Percentiles rank a stretch among this genome's conserved stretches.
Evolutionary conservation across 2,888 invertebrate species (phyloP).

Genomic region (Cantharis lateralis): DNA sequence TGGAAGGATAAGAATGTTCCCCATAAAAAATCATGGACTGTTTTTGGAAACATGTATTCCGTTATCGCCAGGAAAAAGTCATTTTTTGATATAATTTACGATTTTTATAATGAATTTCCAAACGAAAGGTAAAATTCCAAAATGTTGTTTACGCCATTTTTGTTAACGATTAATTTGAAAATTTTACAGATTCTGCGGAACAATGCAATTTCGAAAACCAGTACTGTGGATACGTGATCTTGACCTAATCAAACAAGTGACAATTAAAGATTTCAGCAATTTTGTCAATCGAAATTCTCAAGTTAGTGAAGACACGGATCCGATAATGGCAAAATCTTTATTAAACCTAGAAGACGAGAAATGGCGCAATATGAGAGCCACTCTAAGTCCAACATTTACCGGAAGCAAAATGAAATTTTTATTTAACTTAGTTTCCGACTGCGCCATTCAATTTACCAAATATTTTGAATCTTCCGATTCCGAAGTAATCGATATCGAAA

Average conservation of each 20-base stretch:
- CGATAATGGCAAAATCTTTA: background rate
- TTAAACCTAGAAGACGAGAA: background rate
- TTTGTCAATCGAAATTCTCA: background rate
- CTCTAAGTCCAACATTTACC: background rate
- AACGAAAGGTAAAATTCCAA: too few species aligned
- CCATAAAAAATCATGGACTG: constrained; percentile 25
- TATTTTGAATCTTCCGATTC: background rate
- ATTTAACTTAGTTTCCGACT: background rate
- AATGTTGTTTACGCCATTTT: too few species aligned
- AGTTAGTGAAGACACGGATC: background rate
- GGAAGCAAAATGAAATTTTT: background rate
- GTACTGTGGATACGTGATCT: background rate
- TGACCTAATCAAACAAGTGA: constrained; percentile 7
- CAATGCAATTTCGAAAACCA: background rate
- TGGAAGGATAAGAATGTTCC: constrained; percentile 10
- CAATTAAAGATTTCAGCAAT: constrained; percentile 5
- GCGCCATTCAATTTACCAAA: background rate
- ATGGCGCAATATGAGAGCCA: background rate
- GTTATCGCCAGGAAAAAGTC: background rate
- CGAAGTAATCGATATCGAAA: background rate
- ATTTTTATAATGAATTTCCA: background rate
- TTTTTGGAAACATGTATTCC: constrained; percentile 35
- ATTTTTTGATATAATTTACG: background rate
- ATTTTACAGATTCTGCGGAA: background rate
- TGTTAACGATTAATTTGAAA: background rate